Percentiles rank a stretch among this genome's conserved stretches.
Evolutionary conservation across 2,113 vertebrate genomes (phyloP).

Genomic region (Cyphomyrus discorhynchus): DNA sequence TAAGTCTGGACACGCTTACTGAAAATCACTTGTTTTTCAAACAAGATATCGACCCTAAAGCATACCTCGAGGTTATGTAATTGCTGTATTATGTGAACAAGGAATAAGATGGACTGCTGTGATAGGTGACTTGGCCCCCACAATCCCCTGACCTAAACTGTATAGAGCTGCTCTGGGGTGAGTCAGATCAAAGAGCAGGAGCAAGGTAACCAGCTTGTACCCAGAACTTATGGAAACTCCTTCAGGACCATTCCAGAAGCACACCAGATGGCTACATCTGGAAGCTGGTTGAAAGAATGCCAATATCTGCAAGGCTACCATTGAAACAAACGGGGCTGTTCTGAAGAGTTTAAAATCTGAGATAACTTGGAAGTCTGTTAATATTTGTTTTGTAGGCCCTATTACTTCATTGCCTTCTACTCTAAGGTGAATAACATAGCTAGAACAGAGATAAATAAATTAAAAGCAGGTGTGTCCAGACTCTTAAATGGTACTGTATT

Average conservation of each 20-base stretch:
- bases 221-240: background rate
- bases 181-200: background rate
- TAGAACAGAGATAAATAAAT: background rate
- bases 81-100: background rate
- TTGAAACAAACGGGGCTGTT: background rate
- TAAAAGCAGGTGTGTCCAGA: background rate
- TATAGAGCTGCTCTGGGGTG: background rate
- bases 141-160: background rate
- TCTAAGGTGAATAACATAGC: background rate
- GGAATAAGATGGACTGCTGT: background rate
- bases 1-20: background rate
- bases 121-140: background rate
- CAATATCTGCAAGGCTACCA: background rate
- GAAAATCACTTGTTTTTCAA: background rate
- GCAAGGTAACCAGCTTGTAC: background rate
- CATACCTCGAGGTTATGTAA: background rate
- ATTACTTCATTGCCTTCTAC: background rate
- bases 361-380: background rate
- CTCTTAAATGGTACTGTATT: background rate
- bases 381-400: background rate
- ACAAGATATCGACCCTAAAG: background rate
- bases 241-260: background rate
- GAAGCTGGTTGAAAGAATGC: background rate
- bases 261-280: background rate
- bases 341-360: background rate